Evolutionary conservation across 2,888 invertebrate genomes (phyloP).

Genomic region (Pollenia amentaria): DNA sequence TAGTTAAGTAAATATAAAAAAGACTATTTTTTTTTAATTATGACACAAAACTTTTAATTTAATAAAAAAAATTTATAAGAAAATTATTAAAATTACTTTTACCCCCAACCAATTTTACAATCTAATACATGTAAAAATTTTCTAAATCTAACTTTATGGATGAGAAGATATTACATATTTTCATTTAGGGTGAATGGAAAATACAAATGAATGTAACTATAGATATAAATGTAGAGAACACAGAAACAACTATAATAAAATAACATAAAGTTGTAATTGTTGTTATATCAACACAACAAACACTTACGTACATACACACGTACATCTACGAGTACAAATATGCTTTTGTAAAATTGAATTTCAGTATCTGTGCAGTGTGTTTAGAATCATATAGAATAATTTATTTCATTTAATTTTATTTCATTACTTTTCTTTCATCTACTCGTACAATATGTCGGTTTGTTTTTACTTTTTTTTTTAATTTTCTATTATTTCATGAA

Average conservation of each 20-base stretch:
- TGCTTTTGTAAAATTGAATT: neutral
- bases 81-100: neutral
- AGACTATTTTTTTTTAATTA: too few species aligned
- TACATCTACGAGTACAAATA: too few species aligned
- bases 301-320: neutral
- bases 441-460: constrained; percentile 4
- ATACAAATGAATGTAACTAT: neutral
- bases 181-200: neutral
- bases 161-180: neutral
- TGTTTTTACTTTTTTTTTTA: constrained; percentile 24
- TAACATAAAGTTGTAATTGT: constrained; percentile 5
- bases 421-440: neutral
- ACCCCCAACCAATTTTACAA: neutral
- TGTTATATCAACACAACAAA: neutral
- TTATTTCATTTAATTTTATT: constrained; percentile 1
- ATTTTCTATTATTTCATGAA: constrained; percentile 29
- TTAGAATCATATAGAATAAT: neutral
- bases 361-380: constrained; percentile 1
- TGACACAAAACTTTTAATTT: too few species aligned
- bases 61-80: too few species aligned
- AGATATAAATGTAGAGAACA: neutral
- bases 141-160: neutral
- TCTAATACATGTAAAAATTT: neutral
- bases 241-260: neutral
- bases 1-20: too few species aligned